Base-by-base conservation (phyloP, 2,797 vertebrate species). In the Tangara arthus region DNA sequence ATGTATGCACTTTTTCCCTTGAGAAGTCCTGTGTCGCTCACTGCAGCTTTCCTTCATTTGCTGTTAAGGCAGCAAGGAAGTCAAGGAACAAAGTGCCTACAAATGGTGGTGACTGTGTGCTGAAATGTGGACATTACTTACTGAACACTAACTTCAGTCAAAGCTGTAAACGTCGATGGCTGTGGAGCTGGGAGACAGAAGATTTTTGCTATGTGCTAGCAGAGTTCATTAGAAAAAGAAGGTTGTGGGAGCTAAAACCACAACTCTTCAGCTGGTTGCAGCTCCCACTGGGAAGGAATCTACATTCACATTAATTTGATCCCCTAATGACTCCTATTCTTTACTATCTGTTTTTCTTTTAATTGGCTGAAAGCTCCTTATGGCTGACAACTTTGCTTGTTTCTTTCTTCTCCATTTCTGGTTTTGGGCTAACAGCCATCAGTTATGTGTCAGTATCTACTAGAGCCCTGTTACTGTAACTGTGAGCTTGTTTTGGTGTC, bases 241-340 rank as follows among this genome's bases (percentile, higher is more conserved):
- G 64, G n/a, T 94, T 66, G 78, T 28, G 60, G 60, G 79, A 93
- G 71, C 84, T 77, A 84, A 77, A 90, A 86, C 6, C 0, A 66
- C 53, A 87, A 69, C 80, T 77, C 28, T 87, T 87, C 60, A 92
- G 61, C 49, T 61, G 53, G 35, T 50, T 71, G 64, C 64, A 82
- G 87, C 89, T 95, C 84, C 81, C 91, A 90, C 63, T 34, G 35
- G 68, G 82, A 89, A 95, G 76, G 34, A 92, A 92, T 94, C 95
- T 97, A 93, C 94, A 94, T 97, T 95, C 93, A 89, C 89, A 97
- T 93, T 91, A 80, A 92, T 93, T 19, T 92, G 72, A 92, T 89
- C 95, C 91, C 95, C 91, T 93, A 94, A 90, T 81, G 73, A 93
- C 87, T 95, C 90, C 86, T 92, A 77, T 92, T 94, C 3, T 91